Percentiles rank a stretch among this genome's conserved stretches.
These are phyloP conservation scores for Hypsopygia costalis DNA, from an alignment of 2,888 invertebrate species.

Conservation along the genomic window DNA sequence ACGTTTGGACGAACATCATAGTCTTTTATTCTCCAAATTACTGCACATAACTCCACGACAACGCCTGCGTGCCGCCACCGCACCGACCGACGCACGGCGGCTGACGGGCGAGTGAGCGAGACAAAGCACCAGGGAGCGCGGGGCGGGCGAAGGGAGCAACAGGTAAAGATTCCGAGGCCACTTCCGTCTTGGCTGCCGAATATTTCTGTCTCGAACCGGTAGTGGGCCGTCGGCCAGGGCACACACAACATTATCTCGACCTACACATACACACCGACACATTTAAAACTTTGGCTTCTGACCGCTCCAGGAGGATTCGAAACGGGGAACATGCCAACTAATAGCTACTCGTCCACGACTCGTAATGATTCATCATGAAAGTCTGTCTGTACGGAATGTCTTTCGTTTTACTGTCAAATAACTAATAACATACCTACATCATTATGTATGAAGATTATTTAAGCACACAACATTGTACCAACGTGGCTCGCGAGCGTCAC, in stretches of 20 bases:
- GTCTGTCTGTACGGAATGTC: no score
- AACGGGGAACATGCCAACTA: conserved; percentile 27
- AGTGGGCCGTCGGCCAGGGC: conserved; percentile 76
- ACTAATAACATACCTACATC: conserved; percentile 4
- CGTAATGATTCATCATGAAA: conserved; percentile 19
- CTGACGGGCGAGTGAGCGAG: conserved; percentile 51
- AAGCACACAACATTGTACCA: background rate
- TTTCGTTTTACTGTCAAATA: no score
- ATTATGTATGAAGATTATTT: conserved; percentile 1
- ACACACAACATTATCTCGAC: conserved; percentile 53
- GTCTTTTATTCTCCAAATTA: conserved; percentile 73
- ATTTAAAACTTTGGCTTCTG: conserved; percentile 34
- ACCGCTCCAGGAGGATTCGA: conserved; percentile 27
- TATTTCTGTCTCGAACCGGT: conserved; percentile 81
- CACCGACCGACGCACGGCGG: conserved; percentile 32
- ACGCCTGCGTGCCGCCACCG: conserved; percentile 49
- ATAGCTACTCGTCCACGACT: conserved; percentile 16
- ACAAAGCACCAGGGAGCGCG: conserved; percentile 49
- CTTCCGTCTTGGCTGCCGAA: conserved; percentile 81
- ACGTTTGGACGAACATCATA: conserved; percentile 61
- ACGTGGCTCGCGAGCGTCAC: background rate
- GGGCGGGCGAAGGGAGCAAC: conserved; percentile 78
- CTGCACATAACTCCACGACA: conserved; percentile 61
- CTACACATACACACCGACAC: conserved; percentile 34
- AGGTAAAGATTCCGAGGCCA: conserved; percentile 81